Evolutionary conservation across 2,797 vertebrate species (phyloP).

Genomic region (Chaetophractus vellerosus): DNA sequence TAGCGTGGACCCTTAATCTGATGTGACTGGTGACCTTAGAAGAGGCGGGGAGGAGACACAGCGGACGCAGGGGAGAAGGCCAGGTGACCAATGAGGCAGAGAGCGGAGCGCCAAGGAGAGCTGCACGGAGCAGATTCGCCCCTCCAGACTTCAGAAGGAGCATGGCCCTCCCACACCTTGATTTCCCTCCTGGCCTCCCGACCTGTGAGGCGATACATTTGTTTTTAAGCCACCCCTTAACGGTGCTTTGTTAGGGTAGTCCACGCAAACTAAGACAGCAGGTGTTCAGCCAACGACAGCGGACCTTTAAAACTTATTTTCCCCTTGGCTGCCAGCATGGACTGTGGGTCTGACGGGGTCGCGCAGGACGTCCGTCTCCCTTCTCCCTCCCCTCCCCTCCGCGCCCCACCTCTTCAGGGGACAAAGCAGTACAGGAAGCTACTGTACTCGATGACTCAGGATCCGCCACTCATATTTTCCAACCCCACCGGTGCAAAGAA

Average conservation of each 20-base stretch:
- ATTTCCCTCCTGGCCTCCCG: too few relatives aligned
- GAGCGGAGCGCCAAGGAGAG: not conserved
- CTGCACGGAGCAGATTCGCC: too few relatives aligned
- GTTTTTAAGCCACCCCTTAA: too few relatives aligned
- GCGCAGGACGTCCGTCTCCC: not conserved
- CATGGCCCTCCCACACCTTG: too few relatives aligned
- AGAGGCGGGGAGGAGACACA: not conserved
- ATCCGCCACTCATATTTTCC: constrained; percentile 16
- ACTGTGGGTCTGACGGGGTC: not conserved
- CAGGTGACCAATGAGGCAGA: not conserved
- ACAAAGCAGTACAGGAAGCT: not conserved
- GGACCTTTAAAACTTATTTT: not conserved
- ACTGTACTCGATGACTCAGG: constrained; percentile 72
- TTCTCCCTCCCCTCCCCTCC: not conserved
- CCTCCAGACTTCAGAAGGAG: too few relatives aligned
- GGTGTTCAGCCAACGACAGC: not conserved
- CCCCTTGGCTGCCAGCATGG: not conserved
- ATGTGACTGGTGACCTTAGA: not conserved
- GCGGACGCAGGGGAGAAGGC: not conserved
- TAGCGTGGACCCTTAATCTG: too few relatives aligned
- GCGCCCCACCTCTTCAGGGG: not conserved
- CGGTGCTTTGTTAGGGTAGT: too few relatives aligned
- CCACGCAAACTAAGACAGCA: too few relatives aligned
- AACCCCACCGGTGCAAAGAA: not conserved
- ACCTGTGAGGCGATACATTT: too few relatives aligned